These are phyloP conservation scores for Rotaria sp. DNA, from an alignment of 2,888 invertebrate genomes.

Conservation along the genomic window DNA sequence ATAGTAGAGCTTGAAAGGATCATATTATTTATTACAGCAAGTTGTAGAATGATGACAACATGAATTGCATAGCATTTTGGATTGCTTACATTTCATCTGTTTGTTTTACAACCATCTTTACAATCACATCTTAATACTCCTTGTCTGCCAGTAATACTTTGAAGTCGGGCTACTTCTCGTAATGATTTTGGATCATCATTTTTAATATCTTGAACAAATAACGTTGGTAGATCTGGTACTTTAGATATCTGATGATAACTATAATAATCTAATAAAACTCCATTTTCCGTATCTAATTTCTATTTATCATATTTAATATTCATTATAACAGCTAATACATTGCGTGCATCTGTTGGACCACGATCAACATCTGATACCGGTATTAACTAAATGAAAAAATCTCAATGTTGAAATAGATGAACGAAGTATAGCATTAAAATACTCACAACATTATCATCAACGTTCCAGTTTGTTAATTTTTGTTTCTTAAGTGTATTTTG, in stretches of 20 bases:
- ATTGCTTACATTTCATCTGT: too few relatives aligned
- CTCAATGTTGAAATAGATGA: background rate
- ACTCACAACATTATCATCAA: background rate
- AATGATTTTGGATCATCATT: background rate
- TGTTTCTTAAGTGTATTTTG: background rate
- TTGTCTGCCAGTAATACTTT: constrained; percentile 31
- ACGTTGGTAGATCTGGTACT: too few relatives aligned
- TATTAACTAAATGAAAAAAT: constrained; percentile 16
- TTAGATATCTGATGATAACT: too few relatives aligned
- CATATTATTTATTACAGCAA: too few relatives aligned
- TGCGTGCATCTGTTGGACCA: constrained; percentile 33
- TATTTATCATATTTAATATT: constrained; percentile 33
- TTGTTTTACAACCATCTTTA: background rate
- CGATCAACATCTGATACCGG: constrained; percentile 28
- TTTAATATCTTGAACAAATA: background rate
- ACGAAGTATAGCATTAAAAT: background rate
- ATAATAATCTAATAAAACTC: too few relatives aligned
- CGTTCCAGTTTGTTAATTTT: background rate
- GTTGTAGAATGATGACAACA: too few relatives aligned
- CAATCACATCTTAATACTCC: constrained; percentile 32
- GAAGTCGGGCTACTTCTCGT: background rate
- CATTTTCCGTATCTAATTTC: constrained; percentile 21
- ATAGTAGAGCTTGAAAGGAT: too few relatives aligned
- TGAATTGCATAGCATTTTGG: too few relatives aligned
- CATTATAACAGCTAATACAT: constrained; percentile 31